Conservation (phyloP, 2,113 vertebrate genomes). For the Mionectes macconnelli region DNA sequence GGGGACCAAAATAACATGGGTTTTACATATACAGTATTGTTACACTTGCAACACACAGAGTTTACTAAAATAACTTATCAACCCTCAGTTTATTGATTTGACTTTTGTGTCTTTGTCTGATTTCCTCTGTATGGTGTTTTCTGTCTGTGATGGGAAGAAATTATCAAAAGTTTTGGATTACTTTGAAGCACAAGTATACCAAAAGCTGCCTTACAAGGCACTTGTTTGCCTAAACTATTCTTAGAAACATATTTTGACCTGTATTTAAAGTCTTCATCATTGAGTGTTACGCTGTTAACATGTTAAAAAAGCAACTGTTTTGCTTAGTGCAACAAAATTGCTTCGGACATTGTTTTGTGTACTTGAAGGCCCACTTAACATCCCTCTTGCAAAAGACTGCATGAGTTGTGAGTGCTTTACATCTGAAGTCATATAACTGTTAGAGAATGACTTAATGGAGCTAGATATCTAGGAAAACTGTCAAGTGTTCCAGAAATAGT, state of each 20-base stretch:
- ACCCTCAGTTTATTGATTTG: not conserved
- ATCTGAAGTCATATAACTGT: not conserved
- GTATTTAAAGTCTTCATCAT: not conserved
- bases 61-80: not conserved
- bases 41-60: not conserved
- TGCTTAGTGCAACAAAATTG: not conserved
- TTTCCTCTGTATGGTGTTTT: not conserved
- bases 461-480: not conserved
- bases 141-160: not conserved
- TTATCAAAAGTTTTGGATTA: not conserved
- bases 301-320: not conserved
- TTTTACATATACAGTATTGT: not conserved
- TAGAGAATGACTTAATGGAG: not conserved
- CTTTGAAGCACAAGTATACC: not conserved
- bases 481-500: not conserved
- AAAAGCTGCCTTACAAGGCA: not conserved
- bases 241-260: not conserved
- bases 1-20: not conserved
- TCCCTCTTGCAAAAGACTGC: not conserved
- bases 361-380: not conserved
- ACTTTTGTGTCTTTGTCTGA: not conserved
- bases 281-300: not conserved
- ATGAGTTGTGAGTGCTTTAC: not conserved
- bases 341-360: not conserved
- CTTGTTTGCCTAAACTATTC: not conserved